phyloP scores from a whole-genome alignment of 2,113 vertebrate genomes.

The Apeltes quadracus region DNA sequence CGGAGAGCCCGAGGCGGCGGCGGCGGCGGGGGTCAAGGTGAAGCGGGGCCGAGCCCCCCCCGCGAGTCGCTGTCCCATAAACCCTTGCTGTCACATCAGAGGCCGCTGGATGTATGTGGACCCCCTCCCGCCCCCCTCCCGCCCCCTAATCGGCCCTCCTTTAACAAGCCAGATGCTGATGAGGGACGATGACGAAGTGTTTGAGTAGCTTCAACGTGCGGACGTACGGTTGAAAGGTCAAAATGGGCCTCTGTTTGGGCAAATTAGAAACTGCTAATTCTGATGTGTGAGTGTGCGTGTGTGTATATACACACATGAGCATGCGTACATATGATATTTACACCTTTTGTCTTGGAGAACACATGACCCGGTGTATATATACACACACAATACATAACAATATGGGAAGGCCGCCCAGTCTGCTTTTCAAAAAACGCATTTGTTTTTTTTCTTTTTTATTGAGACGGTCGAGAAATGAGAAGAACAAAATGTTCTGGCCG shows the following conservation, averaged over 20 bases:
- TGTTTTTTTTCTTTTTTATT: conserved; percentile 17
- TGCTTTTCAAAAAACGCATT: background rate
- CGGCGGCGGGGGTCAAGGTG: conserved; percentile 69
- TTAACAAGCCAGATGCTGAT: conserved; percentile 68
- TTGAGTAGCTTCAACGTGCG: conserved; percentile 45
- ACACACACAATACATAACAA: too few relatives aligned
- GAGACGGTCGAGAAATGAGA: conserved; percentile 31
- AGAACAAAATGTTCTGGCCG: conserved; percentile 56
- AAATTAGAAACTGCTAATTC: conserved; percentile 14
- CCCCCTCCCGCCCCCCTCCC: too few relatives aligned
- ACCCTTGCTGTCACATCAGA: conserved; percentile 72
- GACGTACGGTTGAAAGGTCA: conserved; percentile 60
- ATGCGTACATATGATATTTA: too few relatives aligned
- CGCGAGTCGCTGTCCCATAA: conserved; percentile 56
- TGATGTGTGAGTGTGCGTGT: conserved; percentile 25
- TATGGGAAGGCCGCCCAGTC: conserved; percentile 1
- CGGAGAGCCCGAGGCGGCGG: conserved; percentile 44
- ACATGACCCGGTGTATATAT: too few relatives aligned
- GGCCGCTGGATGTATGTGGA: conserved; percentile 68
- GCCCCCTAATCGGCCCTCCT: conserved; percentile 58
- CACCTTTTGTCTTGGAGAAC: too few relatives aligned
- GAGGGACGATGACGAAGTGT: conserved; percentile 70
- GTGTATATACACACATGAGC: too few relatives aligned
- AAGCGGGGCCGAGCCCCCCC: conserved; percentile 35
- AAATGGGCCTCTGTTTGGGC: conserved; percentile 18